These are phyloP conservation scores for Ciconia nigra DNA, from an alignment of 2,797 vertebrate genomes.

Conservation along the genomic window DNA sequence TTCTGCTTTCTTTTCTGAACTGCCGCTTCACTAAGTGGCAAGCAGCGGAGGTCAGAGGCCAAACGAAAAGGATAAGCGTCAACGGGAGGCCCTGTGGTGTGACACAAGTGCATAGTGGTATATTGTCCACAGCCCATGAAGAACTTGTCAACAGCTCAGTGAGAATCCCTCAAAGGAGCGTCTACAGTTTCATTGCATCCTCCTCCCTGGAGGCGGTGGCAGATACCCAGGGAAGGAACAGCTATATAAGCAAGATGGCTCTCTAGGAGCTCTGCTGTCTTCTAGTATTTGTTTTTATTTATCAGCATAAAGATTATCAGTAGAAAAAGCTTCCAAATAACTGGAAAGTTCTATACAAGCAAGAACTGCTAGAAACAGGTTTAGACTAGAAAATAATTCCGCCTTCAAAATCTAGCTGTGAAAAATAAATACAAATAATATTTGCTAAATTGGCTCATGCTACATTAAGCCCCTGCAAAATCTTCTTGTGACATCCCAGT, in stretches of 20 bases:
- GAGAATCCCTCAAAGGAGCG: constrained; percentile 31
- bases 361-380: background rate
- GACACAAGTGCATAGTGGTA: constrained; percentile 61
- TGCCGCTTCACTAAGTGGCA: constrained; percentile 47
- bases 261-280: background rate
- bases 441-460: background rate
- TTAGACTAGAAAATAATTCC: background rate
- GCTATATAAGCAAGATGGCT: constrained; percentile 42
- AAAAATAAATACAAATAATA: background rate
- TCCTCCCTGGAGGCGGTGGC: constrained; percentile 29
- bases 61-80: constrained; percentile 56
- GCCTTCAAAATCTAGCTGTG: background rate
- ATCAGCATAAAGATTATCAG: background rate
- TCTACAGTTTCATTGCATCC: constrained; percentile 58
- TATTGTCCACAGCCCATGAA: constrained; percentile 57
- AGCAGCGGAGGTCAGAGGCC: constrained; percentile 59
- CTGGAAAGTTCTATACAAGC: background rate
- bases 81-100: constrained; percentile 61
- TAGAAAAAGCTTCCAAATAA: background rate
- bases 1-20: constrained; percentile 36
- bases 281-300: background rate
- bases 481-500: background rate
- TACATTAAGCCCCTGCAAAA: background rate
- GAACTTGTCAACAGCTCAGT: constrained; percentile 69
- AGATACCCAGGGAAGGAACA: constrained; percentile 20